Evolutionary conservation across 2,888 invertebrate species (phyloP).

Genomic region (Nomada fabriciana): DNA sequence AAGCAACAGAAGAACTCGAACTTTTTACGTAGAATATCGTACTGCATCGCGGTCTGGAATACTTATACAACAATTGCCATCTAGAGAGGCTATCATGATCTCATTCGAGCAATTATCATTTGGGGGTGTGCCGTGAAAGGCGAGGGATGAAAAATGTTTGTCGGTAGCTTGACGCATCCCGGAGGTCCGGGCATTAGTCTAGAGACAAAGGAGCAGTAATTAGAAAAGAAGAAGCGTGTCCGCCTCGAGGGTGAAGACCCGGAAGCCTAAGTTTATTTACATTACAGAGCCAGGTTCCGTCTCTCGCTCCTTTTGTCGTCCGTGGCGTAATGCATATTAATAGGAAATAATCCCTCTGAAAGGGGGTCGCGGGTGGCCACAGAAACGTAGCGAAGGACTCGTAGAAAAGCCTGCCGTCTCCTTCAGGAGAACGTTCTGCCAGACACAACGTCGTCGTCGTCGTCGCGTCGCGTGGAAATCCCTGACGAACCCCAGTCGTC

Average conservation of each 20-base stretch:
- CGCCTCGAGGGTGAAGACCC: slow-evolving; percentile 69
- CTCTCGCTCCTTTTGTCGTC: slow-evolving; percentile 71
- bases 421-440: slow-evolving; percentile 47
- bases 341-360: slow-evolving; percentile 69
- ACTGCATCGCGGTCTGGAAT: not conserved
- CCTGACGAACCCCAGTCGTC: slow-evolving; percentile 75
- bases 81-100: not conserved
- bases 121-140: slow-evolving; percentile 13
- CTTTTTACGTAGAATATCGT: not conserved
- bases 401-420: slow-evolving; percentile 44
- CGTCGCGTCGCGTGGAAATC: slow-evolving; percentile 58
- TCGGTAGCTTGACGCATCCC: slow-evolving; percentile 49
- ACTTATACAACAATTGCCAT: not conserved
- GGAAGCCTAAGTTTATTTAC: slow-evolving; percentile 74
- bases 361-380: slow-evolving; percentile 57
- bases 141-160: slow-evolving; percentile 67
- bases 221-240: slow-evolving; percentile 72
- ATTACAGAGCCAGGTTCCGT: slow-evolving; percentile 66
- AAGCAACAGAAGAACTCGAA: slow-evolving; percentile 6
- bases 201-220: slow-evolving; percentile 68
- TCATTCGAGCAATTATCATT: slow-evolving; percentile 40
- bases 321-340: slow-evolving; percentile 72
- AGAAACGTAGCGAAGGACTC: slow-evolving; percentile 52
- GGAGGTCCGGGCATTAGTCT: slow-evolving; percentile 54
- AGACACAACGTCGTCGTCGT: slow-evolving; percentile 51